A percentile compares a stretch with the other conserved stretches of the same genome.
Evolutionary conservation across 2,888 invertebrate genomes (phyloP).

Genomic region (Synanthedon formicaeformis): DNA sequence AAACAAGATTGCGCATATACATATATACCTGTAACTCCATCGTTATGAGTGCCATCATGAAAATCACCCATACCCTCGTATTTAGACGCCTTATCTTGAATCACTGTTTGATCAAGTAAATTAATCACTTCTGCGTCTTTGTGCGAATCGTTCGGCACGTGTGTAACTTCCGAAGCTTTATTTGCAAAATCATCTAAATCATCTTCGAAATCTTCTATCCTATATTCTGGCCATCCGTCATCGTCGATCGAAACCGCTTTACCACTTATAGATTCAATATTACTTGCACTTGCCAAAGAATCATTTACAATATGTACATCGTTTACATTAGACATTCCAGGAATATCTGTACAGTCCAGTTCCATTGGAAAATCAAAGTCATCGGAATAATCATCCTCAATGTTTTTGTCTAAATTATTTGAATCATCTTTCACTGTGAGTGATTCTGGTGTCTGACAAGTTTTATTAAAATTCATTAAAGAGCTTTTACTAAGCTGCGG

Average conservation of each 20-base stretch:
- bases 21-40: constrained; percentile 72
- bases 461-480: constrained; percentile 25
- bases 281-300: constrained; percentile 26
- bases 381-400: constrained; percentile 11
- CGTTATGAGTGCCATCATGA: constrained; percentile 72
- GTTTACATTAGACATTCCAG: constrained; percentile 7
- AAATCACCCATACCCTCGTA: constrained; percentile 69
- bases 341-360: constrained; percentile 29
- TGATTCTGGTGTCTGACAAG: constrained; percentile 23
- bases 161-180: neutral
- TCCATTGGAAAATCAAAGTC: constrained; percentile 30
- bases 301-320: constrained; percentile 11
- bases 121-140: constrained; percentile 25
- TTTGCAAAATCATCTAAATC: constrained; percentile 18
- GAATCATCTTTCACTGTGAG: constrained; percentile 22
- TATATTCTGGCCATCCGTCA: constrained; percentile 71
- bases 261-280: constrained; percentile 16
- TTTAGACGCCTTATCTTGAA: constrained; percentile 21
- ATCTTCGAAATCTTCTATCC: constrained; percentile 56
- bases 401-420: neutral
- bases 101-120: constrained; percentile 33
- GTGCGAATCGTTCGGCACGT: constrained; percentile 2
- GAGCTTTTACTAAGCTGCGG: constrained; percentile 35
- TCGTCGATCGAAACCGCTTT: constrained; percentile 50
- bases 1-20: neutral